Percentiles rank a stretch among this genome's conserved stretches.
These are phyloP conservation scores for Heliconius charithonia DNA, from an alignment of 2,888 invertebrate genomes.

Conservation along the genomic window DNA sequence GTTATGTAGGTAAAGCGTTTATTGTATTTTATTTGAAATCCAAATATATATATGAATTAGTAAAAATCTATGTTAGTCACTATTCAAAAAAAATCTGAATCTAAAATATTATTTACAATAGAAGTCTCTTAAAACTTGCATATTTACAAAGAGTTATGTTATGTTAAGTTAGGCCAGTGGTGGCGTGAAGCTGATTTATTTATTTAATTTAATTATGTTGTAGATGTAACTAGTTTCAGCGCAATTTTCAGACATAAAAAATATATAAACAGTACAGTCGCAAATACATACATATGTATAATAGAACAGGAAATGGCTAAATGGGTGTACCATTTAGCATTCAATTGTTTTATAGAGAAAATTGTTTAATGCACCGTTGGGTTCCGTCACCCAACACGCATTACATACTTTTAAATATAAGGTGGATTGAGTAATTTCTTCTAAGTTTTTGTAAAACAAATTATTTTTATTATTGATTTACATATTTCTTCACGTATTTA, in stretches of 20 bases:
- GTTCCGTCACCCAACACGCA: conserved; percentile 16
- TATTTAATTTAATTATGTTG: too few relatives aligned
- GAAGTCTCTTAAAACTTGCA: neutral
- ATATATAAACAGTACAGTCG: neutral
- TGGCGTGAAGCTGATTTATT: too few relatives aligned
- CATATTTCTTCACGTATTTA: too few relatives aligned
- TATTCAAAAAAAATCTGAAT: neutral
- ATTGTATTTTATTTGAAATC: neutral
- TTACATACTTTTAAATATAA: neutral
- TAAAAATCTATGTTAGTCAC: too few relatives aligned
- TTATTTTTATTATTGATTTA: too few relatives aligned
- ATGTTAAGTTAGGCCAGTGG: too few relatives aligned
- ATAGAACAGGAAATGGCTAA: conserved; percentile 1
- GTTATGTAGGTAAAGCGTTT: neutral
- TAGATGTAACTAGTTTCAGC: neutral
- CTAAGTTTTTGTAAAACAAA: neutral
- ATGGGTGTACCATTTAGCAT: conserved; percentile 8
- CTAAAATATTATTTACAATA: neutral
- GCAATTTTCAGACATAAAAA: neutral
- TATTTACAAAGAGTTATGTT: neutral
- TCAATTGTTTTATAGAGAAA: conserved; percentile 20
- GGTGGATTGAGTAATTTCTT: neutral
- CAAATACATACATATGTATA: neutral
- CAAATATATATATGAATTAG: too few relatives aligned
- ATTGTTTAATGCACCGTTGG: conserved; percentile 9